Evolutionary conservation across 2,888 invertebrate species (phyloP).

Genomic region (Scrobipalpa atriplicella): DNA sequence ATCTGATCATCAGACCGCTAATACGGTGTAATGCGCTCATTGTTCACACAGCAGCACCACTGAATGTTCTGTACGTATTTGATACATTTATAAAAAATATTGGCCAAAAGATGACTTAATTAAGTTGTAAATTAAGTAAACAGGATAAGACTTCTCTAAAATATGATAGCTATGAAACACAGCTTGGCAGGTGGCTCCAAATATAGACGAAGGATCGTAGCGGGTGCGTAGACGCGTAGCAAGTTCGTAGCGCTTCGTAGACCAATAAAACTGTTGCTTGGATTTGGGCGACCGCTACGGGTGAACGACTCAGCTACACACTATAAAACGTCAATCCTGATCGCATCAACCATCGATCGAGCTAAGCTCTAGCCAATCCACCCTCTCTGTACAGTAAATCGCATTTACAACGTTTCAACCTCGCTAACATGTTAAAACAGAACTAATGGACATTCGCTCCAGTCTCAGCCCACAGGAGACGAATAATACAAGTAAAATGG

Average conservation of each 20-base stretch:
- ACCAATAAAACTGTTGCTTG: neutral
- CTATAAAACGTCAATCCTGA: conserved; percentile 56
- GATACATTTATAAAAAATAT: neutral
- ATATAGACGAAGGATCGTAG: neutral
- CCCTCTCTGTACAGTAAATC: conserved; percentile 80
- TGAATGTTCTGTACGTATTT: neutral
- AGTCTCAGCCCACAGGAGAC: conserved; percentile 81
- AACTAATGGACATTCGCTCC: conserved; percentile 83
- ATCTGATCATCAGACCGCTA: conserved; percentile 64
- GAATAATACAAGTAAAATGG: conserved; percentile 83
- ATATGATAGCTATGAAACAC: too few species aligned
- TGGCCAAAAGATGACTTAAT: neutral
- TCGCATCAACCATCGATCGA: conserved; percentile 70
- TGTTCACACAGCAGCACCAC: conserved; percentile 45
- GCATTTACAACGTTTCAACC: conserved; percentile 82
- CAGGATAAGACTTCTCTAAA: too few species aligned
- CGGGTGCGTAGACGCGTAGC: conserved; percentile 21
- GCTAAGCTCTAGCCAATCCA: conserved; percentile 76
- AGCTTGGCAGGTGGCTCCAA: too few species aligned
- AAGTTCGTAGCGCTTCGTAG: conserved; percentile 29
- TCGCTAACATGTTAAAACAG: conserved; percentile 83
- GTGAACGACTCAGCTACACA: neutral
- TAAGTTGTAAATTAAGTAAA: too few species aligned
- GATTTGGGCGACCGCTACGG: conserved; percentile 2
- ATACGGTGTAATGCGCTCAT: conserved; percentile 67